Evolutionary conservation across 2,113 vertebrate species (phyloP), one percentile per base, ranked within the genome.

Genomic region (Hemibagrus wyckioides): DNA sequence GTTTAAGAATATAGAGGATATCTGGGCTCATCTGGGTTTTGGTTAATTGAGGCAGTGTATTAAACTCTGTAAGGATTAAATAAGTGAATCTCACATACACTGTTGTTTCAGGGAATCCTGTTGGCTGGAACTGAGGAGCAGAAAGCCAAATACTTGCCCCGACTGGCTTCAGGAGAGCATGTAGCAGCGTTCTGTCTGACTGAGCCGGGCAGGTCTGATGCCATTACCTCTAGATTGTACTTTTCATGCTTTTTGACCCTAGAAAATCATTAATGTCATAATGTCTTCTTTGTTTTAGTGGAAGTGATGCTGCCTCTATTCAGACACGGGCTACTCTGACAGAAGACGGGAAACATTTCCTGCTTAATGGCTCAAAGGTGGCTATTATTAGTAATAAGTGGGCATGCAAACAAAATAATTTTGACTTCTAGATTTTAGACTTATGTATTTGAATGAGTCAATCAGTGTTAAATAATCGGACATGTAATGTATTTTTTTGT

Each of bases 181-280:
- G 87, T 98, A 0, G 98, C 98, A 19, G 98, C 98, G 25, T 99
- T 99, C 93, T 99, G 98, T 85, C 96, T 99, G 77, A 99, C 98
- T 0, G 98, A 99, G 86, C 95, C 97, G 0, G 96, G 96, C 90
- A 99, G 98, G 98, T 99, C 93, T 86, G 83, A 52, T 6, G 7
- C 11, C 54, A 52, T 25, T 54, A 56, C 28, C 36, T 0, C 23
- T 57, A 33, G 1, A 67, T 67, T 67, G 39, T 1, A 39, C 41
- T 21, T 59, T 71, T 1, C 11, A 52, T 69, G 28, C 59, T 61
- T 57, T 10, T 81, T 7, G 50, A n/a, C 19, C 6, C 28, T 30
- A 28, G 19, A 65, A 65, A 2, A n/a, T 23, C 5, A 15, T 80
- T 3, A 79, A 50, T 75, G 17, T 50, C 33, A 41, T 36, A 2